Evolutionary conservation across 2,113 vertebrate genomes (phyloP), one percentile per base, ranked within the genome.

Genomic region (Rafetus swinhoei): DNA sequence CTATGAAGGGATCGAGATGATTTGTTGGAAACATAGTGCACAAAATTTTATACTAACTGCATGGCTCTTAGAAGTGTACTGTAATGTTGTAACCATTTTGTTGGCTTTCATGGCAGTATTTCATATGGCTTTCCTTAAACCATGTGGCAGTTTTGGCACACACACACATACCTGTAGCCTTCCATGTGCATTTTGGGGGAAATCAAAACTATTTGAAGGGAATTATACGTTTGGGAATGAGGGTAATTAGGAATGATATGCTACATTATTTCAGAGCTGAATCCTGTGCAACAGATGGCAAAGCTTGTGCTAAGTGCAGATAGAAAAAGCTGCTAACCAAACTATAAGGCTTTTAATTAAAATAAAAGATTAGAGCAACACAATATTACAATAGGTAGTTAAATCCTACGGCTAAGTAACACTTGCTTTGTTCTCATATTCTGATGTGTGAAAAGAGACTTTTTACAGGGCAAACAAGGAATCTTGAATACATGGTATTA

Each of bases 291-390:
- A 25, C 60, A 65, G 82, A 69, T n/a, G 89, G 90, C 39, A 69
- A 88, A 65, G 59, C 14, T 2, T 2, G 45, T 0, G 1, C 25
- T 84, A 3, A 3, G 83, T 11, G 69, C 79, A 84, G 76, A 32
- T 81, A 92, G 53, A 13, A 2, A 21, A 82, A 90, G 57, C 86
- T 91, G 90, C 82, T 90, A 94, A 95, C 91, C 35, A 53, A 87
- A 90, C 55, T 60, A 81, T 92, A 94, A 92, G 85, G 69, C 93
- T 96, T 95, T 96, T 97, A 96, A 97, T 96, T 96, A 95, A 95
- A 93, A 84, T 79, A 80, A 84, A 89, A 93, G 89, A 96, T 95
- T 94, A 96, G 90, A 96, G 95, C 93, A 94, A 92, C 22, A 0
- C 84, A 81, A 87, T 81, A 92, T 94, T 96, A 92, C 90, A 96